Base-by-base conservation (phyloP, 2,113 vertebrate species). In the Glaucidium brasilianum region DNA sequence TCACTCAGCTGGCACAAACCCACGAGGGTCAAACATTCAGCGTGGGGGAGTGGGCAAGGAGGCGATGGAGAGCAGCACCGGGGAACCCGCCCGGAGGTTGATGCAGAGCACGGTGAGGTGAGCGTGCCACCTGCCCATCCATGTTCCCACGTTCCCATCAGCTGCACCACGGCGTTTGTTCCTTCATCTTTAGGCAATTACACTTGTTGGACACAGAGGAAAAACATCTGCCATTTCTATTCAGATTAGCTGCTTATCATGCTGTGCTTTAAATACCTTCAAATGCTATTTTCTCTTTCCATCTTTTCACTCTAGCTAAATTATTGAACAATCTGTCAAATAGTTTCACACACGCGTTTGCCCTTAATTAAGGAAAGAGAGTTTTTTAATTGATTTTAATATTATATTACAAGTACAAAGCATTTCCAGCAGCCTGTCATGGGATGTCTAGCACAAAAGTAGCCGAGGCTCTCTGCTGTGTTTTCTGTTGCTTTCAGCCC, bases 291-390 rank as follows among this genome's bases (percentile, higher is more conserved):
- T 94, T 64, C 72, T 74, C 43, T 55, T 69, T 45, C 86, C 19
- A 11, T 73, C 77, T 50, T 73, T 53, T 49, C 60, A 45, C 56
- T 71, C 56, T 22, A 41, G 41, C 62, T 78, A 13, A 84, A 90
- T 66, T 87, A 92, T 83, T 90, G 90, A 90, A 87, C 75, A 84
- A 92, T 41, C 85, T 87, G 82, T 79, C 85, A 84, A 15, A 53
- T 50, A 62, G 34, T 50, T 92, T 90, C 27, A 1, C 34, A 62
- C 68, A 21, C 60, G 37, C 12, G 0, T 67, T 96, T 87, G 82
- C 62, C 82, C 50, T 87, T 94, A 90, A 94, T 87, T 92, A 96
- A 92, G 32, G 72, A 23, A 79, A 82, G n/a, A 78, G 26, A 21
- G 47, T 2, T 27, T 69, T 78, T 49, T 12, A 92, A 92, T 79